Percentiles rank a stretch among this genome's conserved stretches.
Evolutionary conservation across 1,140 invertebrate species (phyloP).

Genomic region (Hormaphis cornu): DNA sequence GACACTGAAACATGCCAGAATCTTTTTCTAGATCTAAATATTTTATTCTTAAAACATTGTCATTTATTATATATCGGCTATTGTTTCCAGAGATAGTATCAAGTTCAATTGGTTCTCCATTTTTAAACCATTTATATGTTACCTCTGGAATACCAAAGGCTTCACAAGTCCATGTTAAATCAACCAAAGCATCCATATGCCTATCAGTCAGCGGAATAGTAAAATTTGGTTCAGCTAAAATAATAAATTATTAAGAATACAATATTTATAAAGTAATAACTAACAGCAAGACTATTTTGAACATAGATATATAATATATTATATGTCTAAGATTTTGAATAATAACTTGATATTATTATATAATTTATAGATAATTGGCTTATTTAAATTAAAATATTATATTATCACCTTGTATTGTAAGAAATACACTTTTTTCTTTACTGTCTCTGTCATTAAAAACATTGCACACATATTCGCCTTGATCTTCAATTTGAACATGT

Average conservation of each 20-base stretch:
- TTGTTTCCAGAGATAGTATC: slow-evolving; percentile 60
- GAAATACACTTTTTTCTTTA: slow-evolving; percentile 62
- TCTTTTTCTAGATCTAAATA: slow-evolving; percentile 67
- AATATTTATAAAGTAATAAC: background rate
- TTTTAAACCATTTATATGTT: slow-evolving; percentile 83
- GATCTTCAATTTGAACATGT: slow-evolving; percentile 79
- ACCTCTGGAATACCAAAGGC: slow-evolving; percentile 92
- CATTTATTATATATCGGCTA: slow-evolving; percentile 67
- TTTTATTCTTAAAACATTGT: slow-evolving; percentile 78
- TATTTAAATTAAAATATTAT: too few relatives aligned
- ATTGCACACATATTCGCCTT: slow-evolving; percentile 83
- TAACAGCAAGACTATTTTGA: background rate
- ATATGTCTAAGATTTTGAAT: too few relatives aligned
- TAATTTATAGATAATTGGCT: too few relatives aligned
- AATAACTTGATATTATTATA: too few relatives aligned
- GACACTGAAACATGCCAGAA: slow-evolving; percentile 93
- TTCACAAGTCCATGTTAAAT: slow-evolving; percentile 88
- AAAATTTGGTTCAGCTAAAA: slow-evolving; percentile 76
- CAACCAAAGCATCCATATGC: slow-evolving; percentile 74
- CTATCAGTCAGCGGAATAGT: slow-evolving; percentile 81
- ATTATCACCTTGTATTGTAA: slow-evolving; percentile 65
- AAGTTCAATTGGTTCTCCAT: slow-evolving; percentile 56
- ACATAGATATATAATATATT: background rate
- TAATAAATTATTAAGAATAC: slow-evolving; percentile 32
- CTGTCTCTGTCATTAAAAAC: slow-evolving; percentile 76